phyloP scores from a whole-genome alignment of 1,140 invertebrate genomes.

The Diorhabda carinulata region DNA sequence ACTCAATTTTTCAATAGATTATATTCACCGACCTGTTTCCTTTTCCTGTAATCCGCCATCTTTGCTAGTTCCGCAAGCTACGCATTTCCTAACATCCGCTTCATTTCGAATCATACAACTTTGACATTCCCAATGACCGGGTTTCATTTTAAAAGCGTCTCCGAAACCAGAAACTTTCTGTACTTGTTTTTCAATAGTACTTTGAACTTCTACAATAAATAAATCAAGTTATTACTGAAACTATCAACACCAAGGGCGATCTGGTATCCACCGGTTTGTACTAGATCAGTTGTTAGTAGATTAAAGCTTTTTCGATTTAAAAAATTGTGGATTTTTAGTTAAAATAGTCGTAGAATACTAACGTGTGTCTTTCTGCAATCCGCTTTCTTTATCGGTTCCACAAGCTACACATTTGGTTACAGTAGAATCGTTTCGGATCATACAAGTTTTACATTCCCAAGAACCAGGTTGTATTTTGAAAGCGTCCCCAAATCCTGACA shows the following conservation, averaged over 20 bases:
- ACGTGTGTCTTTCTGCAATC: neutral
- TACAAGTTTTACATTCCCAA: constrained; percentile 68
- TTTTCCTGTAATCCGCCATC: neutral
- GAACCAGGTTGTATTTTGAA: constrained; percentile 65
- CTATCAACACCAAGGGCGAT: no score
- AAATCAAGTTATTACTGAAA: no score
- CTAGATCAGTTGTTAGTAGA: no score
- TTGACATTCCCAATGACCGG: constrained; percentile 67
- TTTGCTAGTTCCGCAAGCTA: neutral
- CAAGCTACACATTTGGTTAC: constrained; percentile 1
- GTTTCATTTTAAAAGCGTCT: constrained; percentile 63
- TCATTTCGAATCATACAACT: constrained; percentile 61
- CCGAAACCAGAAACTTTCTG: constrained; percentile 33
- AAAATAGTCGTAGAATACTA: neutral
- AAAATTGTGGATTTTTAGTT: no score
- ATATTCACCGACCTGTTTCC: no score
- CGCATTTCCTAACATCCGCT: constrained; percentile 23
- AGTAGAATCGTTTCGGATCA: constrained; percentile 54
- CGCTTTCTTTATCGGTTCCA: neutral
- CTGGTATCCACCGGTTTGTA: no score
- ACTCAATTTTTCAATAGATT: neutral
- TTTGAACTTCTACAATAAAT: no score
- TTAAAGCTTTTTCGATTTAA: no score
- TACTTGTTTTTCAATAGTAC: no score
- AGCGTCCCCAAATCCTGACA: constrained; percentile 49